Base-by-base conservation (phyloP, 2,888 invertebrate genomes). In the Ophioninae sp. region DNA sequence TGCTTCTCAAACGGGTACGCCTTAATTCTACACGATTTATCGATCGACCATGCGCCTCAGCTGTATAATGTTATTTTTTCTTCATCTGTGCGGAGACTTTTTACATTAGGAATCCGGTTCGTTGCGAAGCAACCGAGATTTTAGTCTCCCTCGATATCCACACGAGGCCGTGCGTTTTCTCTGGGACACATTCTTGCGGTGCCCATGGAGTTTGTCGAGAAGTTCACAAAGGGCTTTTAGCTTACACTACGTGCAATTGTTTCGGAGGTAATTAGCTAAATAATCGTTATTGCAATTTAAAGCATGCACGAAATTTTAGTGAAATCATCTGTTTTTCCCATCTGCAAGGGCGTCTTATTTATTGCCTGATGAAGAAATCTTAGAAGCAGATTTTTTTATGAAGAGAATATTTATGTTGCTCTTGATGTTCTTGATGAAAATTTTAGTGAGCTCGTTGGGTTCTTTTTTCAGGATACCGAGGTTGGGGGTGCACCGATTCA, bases 401-500 rank as follows among this genome's bases (percentile, higher is more conserved):
- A 71, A 17, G 9, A 10, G 30, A 37, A 58, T 10, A 20, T 56
- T n/a, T 10, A 44, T 13, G 44, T 44, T 1, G 44, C 44, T 17
- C 13, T 51, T 17, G 51, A 17, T 17, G 51, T 51, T 51, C 51
- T 17, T 17, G 13, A 10, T 10, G 30, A 30, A 30, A 1, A 30
- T 30, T 30, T 30, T 30, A 2, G 30, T 30, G 30, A 30, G 30
- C 30, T 30, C 30, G 1, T 30, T 8, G 20, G 0, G 59, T 65
- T 65, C 39, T 0, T 30, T 78, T 73, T 81, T 71, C 41, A 95
- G 95, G 95, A 63, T 94, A 94, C 90, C 93, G 93, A 88, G 95
- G 95, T 20, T 95, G 94, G 94, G 94, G 93, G 3, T 95, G 95
- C 87, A 94, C 93, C 2, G 95, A 95, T 89, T 93, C 93, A 44